Evolutionary conservation across 2,888 invertebrate species (phyloP).

Genomic region (Sclerodermus sp.): DNA sequence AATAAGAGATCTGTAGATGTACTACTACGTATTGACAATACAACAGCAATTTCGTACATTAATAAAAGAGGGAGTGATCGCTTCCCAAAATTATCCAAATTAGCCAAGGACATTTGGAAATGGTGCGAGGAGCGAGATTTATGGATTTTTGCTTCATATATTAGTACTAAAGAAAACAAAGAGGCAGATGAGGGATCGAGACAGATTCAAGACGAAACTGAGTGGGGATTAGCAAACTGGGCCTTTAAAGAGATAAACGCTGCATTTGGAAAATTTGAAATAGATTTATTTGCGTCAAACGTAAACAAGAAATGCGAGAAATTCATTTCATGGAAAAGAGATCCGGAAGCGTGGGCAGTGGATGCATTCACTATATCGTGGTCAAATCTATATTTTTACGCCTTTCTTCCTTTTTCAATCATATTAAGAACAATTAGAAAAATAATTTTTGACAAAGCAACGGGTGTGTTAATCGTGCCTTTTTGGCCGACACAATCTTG

Average conservation of each 20-base stretch:
- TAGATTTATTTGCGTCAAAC: slow-evolving; percentile 33
- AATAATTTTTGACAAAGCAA: slow-evolving; percentile 34
- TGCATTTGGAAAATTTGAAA: slow-evolving; percentile 14
- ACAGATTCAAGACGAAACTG: slow-evolving; percentile 16
- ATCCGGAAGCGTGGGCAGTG: slow-evolving; percentile 25
- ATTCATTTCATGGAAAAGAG: slow-evolving; percentile 32
- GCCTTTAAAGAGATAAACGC: slow-evolving; percentile 6
- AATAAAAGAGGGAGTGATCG: too few relatives aligned
- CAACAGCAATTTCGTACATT: too few relatives aligned
- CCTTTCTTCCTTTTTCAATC: slow-evolving; percentile 38
- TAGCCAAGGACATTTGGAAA: slow-evolving; percentile 22
- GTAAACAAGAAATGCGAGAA: slow-evolving; percentile 31
- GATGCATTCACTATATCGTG: slow-evolving; percentile 35
- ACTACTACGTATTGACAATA: too few relatives aligned
- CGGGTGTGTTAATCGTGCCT: slow-evolving; percentile 38
- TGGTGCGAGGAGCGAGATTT: slow-evolving; percentile 17
- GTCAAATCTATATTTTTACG: slow-evolving; percentile 25
- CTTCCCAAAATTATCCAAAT: slow-evolving; percentile 3
- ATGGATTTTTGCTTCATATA: slow-evolving; percentile 40
- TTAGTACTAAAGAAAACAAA: slow-evolving; percentile 36
- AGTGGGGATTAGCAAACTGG: slow-evolving; percentile 18
- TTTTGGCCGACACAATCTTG: slow-evolving; percentile 37
- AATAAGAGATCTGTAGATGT: too few relatives aligned
- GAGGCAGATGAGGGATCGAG: slow-evolving; percentile 33
- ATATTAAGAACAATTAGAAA: slow-evolving; percentile 33